phyloP scores from a whole-genome alignment of 2,888 invertebrate genomes.

The Catocala nupta region DNA sequence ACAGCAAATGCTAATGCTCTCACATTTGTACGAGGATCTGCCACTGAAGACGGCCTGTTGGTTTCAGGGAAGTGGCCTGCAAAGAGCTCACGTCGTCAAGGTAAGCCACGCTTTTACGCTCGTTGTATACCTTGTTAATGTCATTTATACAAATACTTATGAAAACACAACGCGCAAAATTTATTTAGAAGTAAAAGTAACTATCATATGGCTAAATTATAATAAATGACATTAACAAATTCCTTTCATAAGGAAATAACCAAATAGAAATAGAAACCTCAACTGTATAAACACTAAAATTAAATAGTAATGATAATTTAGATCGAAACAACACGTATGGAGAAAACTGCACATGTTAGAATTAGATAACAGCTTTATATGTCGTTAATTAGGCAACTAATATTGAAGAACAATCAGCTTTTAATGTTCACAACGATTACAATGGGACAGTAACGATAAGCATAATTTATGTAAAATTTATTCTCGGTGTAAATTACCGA shows the following conservation, averaged over 20 bases:
- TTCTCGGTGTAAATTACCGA: no score
- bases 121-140: slow-evolving; percentile 30
- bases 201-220: no score
- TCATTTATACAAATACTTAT: not conserved
- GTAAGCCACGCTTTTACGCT: slow-evolving; percentile 78
- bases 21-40: slow-evolving; percentile 47
- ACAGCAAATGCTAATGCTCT: slow-evolving; percentile 69
- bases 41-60: slow-evolving; percentile 63
- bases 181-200: no score
- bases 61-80: slow-evolving; percentile 84
- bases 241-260: not conserved
- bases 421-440: slow-evolving; percentile 56
- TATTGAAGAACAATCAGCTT: slow-evolving; percentile 50
- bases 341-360: slow-evolving; percentile 14
- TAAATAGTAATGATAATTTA: not conserved
- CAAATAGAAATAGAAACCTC: not conserved
- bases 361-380: slow-evolving; percentile 52
- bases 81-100: slow-evolving; percentile 79
- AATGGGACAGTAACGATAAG: slow-evolving; percentile 71
- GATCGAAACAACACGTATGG: no score
- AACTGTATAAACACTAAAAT: not conserved
- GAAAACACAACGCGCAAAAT: no score
- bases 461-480: no score
- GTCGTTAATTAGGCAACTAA: slow-evolving; percentile 47
- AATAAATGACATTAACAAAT: not conserved